Base-by-base conservation (phyloP, 1,140 invertebrate genomes). In the Ganaspis sp. region DNA sequence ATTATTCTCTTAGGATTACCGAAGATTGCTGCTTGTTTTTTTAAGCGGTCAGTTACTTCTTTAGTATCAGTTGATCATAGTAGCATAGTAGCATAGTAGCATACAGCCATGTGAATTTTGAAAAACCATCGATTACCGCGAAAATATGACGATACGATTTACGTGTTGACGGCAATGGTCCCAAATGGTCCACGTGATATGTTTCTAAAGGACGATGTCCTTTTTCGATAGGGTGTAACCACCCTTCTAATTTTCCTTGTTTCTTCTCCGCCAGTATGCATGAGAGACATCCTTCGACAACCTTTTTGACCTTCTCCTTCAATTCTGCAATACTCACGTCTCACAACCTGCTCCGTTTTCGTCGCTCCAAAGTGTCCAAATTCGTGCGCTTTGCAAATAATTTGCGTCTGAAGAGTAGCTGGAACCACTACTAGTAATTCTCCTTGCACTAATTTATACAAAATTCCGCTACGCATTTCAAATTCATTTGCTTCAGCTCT, bases 181-280 rank as follows among this genome's bases (percentile, higher is more conserved):
- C 84, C 4, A 87, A 45, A 70, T 89, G 85, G 53, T 87, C 86
- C 0, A 80, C 76, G 38, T 87, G 86, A 9, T 85, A 34, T 0
- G 85, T 87, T n/a, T 86, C 74, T 74, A 87, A 79, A 9, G 85
- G 85, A 23, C 69, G n/a, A 12, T 19, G 26, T 4, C 54, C 40
- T 69, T 87, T 87, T 5, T 77, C 69, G 5, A 88, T 84, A 9
- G 82, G 82, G 64, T 85, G 49, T 12, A 87, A 34, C 26, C 82
- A 79, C 0, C 84, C 87, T 29, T 85, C 77, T 2, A 21, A 19
- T 9, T 73, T 91, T 11, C 91, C 90, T 75, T 69, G 42, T 72
- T 91, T 90, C 9, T 79, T 86, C 9, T 81, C 79, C 6, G 78
- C 83, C 53, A 91, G 75, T 9, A 91, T 81, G 69, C 89, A 91